Evolutionary conservation across 2,797 vertebrate species (phyloP).

Genomic region (Amniataba percoides): DNA sequence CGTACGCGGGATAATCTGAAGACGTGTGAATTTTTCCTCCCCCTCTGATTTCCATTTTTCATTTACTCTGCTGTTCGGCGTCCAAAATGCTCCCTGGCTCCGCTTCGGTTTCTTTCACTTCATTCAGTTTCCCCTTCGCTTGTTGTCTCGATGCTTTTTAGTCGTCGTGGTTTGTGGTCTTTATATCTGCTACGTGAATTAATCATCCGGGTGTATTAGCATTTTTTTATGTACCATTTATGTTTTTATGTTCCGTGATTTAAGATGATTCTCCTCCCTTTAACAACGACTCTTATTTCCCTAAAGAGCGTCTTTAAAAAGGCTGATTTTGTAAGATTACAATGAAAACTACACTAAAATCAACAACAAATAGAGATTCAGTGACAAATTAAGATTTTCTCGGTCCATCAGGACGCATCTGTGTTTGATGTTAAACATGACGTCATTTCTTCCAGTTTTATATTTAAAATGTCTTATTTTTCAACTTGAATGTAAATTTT

Average conservation of each 20-base stretch:
- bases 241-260: too few species aligned
- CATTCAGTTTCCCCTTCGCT: conserved; percentile 18
- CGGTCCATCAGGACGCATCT: too few species aligned
- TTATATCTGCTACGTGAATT: neutral
- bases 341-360: too few species aligned
- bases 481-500: neutral
- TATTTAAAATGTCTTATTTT: neutral
- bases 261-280: too few species aligned
- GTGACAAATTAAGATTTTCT: neutral
- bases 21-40: conserved; percentile 35
- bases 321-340: too few species aligned
- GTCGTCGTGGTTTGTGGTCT: neutral
- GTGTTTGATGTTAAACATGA: neutral
- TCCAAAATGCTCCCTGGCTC: conserved; percentile 18
- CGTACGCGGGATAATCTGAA: conserved; percentile 9
- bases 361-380: too few species aligned
- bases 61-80: conserved; percentile 10
- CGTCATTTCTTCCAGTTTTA: neutral
- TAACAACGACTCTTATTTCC: too few species aligned
- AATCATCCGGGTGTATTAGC: neutral
- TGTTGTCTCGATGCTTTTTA: conserved; percentile 26
- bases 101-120: conserved; percentile 29
- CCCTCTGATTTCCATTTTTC: conserved; percentile 20
- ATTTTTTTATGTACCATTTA: neutral
- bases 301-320: neutral